Conservation (phyloP, 2,113 vertebrate genomes). For the Tringa solitaria region DNA sequence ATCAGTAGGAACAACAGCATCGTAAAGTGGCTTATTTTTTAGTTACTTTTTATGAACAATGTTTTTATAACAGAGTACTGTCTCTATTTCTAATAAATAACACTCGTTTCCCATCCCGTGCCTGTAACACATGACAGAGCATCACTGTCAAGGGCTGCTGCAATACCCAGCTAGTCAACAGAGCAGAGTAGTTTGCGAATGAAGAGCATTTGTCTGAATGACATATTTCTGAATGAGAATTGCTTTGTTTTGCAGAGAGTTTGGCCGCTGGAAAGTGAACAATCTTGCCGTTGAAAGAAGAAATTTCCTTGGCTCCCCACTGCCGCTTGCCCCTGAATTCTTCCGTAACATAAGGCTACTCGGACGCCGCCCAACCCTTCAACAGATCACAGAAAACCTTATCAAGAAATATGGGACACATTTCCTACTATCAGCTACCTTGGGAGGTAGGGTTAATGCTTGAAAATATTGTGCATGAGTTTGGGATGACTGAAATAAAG, state of each 20-base stretch:
- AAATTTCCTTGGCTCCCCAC: conserved; percentile 89
- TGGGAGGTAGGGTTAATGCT: conserved; percentile 84
- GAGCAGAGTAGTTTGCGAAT: conserved; percentile 41
- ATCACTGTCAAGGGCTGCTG: background rate
- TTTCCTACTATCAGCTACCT: conserved; percentile 92
- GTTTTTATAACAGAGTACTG: background rate
- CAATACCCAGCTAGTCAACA: background rate
- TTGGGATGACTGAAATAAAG: background rate
- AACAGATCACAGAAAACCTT: conserved; percentile 94
- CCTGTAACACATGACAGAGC: background rate
- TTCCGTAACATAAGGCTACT: conserved; percentile 93
- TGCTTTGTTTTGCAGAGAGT: conserved; percentile 85
- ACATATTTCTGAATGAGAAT: conserved; percentile 57
- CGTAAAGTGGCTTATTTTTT: background rate
- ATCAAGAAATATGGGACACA: conserved; percentile 99
- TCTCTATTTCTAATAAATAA: conserved; percentile 10
- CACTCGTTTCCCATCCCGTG: background rate
- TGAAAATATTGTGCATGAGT: background rate
- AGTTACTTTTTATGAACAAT: background rate
- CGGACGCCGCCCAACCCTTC: conserved; percentile 88
- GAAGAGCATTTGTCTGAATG: conserved; percentile 43
- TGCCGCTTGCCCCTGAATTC: conserved; percentile 93
- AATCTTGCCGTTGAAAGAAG: conserved; percentile 93
- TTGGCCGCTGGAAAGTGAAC: conserved; percentile 98
- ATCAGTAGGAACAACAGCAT: background rate